Base-by-base conservation (phyloP, 2,113 vertebrate species). In the Tautogolabrus adspersus region DNA sequence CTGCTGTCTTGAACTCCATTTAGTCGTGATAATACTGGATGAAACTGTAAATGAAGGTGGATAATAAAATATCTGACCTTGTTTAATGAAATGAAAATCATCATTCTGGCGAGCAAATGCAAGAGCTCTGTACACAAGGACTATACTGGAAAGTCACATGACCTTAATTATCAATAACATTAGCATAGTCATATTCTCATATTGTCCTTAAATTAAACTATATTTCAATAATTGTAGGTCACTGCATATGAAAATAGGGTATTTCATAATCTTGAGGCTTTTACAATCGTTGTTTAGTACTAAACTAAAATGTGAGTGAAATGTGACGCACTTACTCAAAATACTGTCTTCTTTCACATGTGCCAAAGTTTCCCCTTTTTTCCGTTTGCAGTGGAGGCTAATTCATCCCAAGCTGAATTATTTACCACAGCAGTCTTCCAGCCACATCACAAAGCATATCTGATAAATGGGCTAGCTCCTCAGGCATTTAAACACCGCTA, bases 401-500 rank as follows among this genome's bases (percentile, higher is more conserved):
- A 77, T 72, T 79, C 66, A 81, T 75, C 40, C 49, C 22, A 23
- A 74, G 72, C 52, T 85, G 76, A 91, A 91, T 89, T 88, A 90
- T 91, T 92, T 75, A 90, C 75, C n/a, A 10, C 52, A 38, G 62
- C 62, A 6, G 58, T 75, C 77, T 63, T 80, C 46, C 72, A 76
- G 73, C 63, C 68, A 88, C 84, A 89, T 90, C 88, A 89, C 87
- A 91, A 87, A 87, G 89, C 83, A 87, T 90, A 66, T 3, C 82
- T 83, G 87, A 90, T 90, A 88, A 84, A 88, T 66, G 78, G 75
- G 52, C 56, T 38, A 5, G 3, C 52, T 83, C 81, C 62, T 76
- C 9, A 62, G 71, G 83, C 77, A 40, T 62, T 72, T 67, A 68
- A 44, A 58, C 72, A 61, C 47, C 13, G 30, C 57, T 83, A 64